Evolutionary conservation across 1,140 invertebrate species (phyloP), one percentile per base, ranked within the genome.

Genomic region (Panagrolaimus sp.): DNA sequence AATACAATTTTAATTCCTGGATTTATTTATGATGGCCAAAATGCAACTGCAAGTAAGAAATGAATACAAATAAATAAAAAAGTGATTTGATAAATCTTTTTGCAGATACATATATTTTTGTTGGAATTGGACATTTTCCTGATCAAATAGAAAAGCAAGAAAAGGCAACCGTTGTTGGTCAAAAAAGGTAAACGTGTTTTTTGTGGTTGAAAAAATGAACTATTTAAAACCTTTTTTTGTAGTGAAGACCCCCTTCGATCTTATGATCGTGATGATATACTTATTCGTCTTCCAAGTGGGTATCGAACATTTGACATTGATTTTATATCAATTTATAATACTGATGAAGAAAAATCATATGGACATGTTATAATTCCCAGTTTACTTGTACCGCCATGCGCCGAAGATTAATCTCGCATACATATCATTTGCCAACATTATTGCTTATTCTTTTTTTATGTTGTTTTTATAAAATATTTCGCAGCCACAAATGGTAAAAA

Each of bases 301-400:
- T 82, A 72, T 31, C 68, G 77, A 44, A 79, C 78, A 11, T 79
- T 79, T 65, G 78, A 79, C 63, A 81, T 79, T 47, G 78, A 78
- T 65, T 78, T 79, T 64, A 63, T 77, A 9, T 74, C 74, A 9
- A 68, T 79, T 23, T 79, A 74, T 71, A 79, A 81, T 48, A 75
- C 73, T n/a, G 73, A 77, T 45, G 74, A 72, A 45, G 63, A 78
- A 42, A 78, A 81, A 68, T 69, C 73, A 4, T 79, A 70, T 63
- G 78, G 67, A 27, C 73, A 79, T 45, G 74, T 78, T 14, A 53
- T 75, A 9, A 72, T 79, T n/a, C 78, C 78, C 0, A 72, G 66
- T 57, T 51, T 79, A 20, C 61, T 79, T 7, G 78, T 79, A 8
- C 78, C 78, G 9, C 78, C 78, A 38, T 79, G 78, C 65, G 47